Conservation (phyloP, 64 coral and sea anemone genomes). For the Porites australiensis region DNA sequence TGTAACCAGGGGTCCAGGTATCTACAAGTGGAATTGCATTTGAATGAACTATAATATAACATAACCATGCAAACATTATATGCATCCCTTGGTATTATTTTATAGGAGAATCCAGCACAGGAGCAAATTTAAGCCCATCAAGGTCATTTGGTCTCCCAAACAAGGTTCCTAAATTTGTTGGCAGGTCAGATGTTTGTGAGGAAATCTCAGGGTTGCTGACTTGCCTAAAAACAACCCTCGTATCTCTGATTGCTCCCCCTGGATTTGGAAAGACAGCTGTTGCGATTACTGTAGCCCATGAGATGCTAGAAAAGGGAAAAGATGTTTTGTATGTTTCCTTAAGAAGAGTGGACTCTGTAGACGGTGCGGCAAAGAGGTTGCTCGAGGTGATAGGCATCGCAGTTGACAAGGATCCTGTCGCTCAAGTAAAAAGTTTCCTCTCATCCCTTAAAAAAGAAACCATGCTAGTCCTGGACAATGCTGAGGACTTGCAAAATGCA, state of each 20-base stretch:
- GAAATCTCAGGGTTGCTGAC: not conserved
- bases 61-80: too few relatives aligned
- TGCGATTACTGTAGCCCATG: not conserved
- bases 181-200: not conserved
- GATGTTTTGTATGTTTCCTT: conserved; percentile 35
- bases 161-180: conserved; percentile 50
- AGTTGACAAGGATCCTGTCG: conserved; percentile 1
- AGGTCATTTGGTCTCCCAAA: conserved; percentile 18
- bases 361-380: conserved; percentile 20
- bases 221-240: not conserved
- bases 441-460: conserved; percentile 2
- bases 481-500: conserved; percentile 61
- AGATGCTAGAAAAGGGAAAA: conserved; percentile 23
- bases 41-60: too few relatives aligned
- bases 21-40: too few relatives aligned
- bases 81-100: not conserved
- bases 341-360: not conserved
- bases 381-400: not conserved
- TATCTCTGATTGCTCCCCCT: conserved; percentile 33
- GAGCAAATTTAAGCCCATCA: not conserved
- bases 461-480: conserved; percentile 56
- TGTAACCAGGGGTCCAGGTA: too few relatives aligned
- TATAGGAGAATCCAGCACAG: not conserved
- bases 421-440: conserved; percentile 1
- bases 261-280: conserved; percentile 36